phyloP scores from a whole-genome alignment of 1,140 invertebrate genomes.

The Akabosia matsudoensis region DNA sequence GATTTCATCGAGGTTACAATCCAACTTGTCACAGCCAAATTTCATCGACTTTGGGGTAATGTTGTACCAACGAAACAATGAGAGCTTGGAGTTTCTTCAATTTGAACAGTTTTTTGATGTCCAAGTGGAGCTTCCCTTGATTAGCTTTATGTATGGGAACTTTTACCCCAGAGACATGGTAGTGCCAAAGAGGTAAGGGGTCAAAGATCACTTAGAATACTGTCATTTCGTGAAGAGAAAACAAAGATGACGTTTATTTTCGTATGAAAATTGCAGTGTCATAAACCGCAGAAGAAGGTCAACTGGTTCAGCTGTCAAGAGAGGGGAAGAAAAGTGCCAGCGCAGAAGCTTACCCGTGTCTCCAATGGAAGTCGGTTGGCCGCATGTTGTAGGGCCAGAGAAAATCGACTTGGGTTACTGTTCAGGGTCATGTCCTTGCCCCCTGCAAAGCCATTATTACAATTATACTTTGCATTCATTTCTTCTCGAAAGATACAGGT shows the following conservation, averaged over 20 bases:
- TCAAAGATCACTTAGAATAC: no score
- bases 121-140: not conserved
- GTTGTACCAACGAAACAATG: not conserved
- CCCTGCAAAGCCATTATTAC: slow-evolving; percentile 31
- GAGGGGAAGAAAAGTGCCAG: no score
- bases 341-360: slow-evolving; percentile 16
- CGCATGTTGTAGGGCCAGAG: slow-evolving; percentile 26
- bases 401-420: slow-evolving; percentile 41
- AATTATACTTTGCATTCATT: slow-evolving; percentile 35
- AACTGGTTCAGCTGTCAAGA: no score
- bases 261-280: no score
- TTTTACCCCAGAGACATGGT: not conserved
- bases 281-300: no score
- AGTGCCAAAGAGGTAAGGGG: not conserved
- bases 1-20: not conserved
- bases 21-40: not conserved
- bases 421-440: slow-evolving; percentile 33
- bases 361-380: slow-evolving; percentile 26
- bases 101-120: slow-evolving; percentile 6
- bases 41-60: not conserved
- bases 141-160: not conserved
- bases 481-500: slow-evolving; percentile 39
- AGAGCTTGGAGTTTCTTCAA: not conserved
- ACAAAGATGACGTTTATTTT: no score
- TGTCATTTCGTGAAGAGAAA: no score